Conservation (phyloP, 2,888 invertebrate genomes). For the Pinctada fucata region DNA sequence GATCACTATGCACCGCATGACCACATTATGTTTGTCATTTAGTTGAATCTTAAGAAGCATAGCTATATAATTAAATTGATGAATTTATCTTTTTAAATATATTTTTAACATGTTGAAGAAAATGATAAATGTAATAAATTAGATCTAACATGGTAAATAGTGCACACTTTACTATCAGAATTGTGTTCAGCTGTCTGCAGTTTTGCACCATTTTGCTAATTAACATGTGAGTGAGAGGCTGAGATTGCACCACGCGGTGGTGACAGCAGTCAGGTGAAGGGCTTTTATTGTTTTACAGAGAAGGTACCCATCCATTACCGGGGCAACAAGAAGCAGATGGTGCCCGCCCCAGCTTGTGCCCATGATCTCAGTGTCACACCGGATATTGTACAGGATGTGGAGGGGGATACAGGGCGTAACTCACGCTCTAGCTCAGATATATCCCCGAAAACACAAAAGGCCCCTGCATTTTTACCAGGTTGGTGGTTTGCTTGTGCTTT, state of each 20-base stretch:
- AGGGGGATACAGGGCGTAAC: slow-evolving; percentile 53
- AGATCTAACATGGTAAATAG: too few species aligned
- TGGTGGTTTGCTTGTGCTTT: slow-evolving; percentile 41
- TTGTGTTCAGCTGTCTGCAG: too few species aligned
- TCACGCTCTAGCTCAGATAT: slow-evolving; percentile 58
- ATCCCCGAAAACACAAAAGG: slow-evolving; percentile 60
- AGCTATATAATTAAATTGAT: too few species aligned
- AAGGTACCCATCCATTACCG: slow-evolving; percentile 70
- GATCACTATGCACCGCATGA: too few species aligned
- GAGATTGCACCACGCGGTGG: background rate
- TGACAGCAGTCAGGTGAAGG: slow-evolving; percentile 13
- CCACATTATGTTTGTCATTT: too few species aligned
- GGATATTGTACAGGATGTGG: slow-evolving; percentile 44
- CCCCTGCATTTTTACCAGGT: slow-evolving; percentile 66
- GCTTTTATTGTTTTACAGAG: slow-evolving; percentile 56
- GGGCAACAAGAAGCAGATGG: slow-evolving; percentile 60
- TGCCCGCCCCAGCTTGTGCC: slow-evolving; percentile 58
- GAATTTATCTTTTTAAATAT: too few species aligned
- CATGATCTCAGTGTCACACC: slow-evolving; percentile 54
- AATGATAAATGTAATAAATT: too few species aligned
- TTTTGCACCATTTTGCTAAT: too few species aligned
- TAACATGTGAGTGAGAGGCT: too few species aligned
- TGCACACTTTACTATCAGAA: too few species aligned
- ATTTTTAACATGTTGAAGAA: too few species aligned
- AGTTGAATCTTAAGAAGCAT: too few species aligned